Evolutionary conservation across 2,888 invertebrate genomes (phyloP).

Genomic region (Drosophila glabriapex): DNA sequence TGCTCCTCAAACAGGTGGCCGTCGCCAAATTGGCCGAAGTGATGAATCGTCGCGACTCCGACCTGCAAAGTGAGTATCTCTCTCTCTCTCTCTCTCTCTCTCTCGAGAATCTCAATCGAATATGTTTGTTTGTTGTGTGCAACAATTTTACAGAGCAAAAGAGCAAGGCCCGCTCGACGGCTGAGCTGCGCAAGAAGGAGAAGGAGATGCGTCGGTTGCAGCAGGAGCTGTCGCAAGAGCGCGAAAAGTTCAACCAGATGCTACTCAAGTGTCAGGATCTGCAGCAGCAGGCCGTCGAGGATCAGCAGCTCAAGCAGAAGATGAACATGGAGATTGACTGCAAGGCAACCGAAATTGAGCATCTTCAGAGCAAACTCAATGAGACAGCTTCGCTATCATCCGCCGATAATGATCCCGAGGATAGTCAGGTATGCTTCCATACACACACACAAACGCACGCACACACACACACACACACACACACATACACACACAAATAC

Average conservation of each 20-base stretch:
- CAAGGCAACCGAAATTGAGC: conserved; percentile 98
- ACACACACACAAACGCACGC: conserved; percentile 7
- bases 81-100: background rate
- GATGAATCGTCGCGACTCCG: conserved; percentile 94
- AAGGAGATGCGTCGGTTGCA: conserved; percentile 97
- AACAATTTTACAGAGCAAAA: conserved; percentile 87
- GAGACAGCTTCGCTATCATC: conserved; percentile 97
- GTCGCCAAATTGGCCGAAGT: conserved; percentile 99
- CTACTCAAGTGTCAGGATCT: conserved; percentile 94
- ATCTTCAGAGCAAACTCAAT: conserved; percentile 93
- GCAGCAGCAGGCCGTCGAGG: conserved; percentile 93
- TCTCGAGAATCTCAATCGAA: background rate
- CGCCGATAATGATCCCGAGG: conserved; percentile 94
- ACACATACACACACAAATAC: conserved; percentile 20
- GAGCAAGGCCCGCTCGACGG: conserved; percentile 91
- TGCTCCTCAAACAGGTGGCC: conserved; percentile 95
- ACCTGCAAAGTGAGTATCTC: conserved; percentile 87
- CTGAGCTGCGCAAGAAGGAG: conserved; percentile 94
- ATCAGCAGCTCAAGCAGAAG: conserved; percentile 89
- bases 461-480: conserved; percentile 6
- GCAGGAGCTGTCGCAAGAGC: conserved; percentile 96
- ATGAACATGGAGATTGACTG: conserved; percentile 98
- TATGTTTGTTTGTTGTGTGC: background rate
- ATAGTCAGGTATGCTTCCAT: conserved; percentile 85
- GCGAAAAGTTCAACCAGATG: conserved; percentile 96